phyloP scores from a whole-genome alignment of 2,888 invertebrate genomes.

The Iphiclides podalirius region DNA sequence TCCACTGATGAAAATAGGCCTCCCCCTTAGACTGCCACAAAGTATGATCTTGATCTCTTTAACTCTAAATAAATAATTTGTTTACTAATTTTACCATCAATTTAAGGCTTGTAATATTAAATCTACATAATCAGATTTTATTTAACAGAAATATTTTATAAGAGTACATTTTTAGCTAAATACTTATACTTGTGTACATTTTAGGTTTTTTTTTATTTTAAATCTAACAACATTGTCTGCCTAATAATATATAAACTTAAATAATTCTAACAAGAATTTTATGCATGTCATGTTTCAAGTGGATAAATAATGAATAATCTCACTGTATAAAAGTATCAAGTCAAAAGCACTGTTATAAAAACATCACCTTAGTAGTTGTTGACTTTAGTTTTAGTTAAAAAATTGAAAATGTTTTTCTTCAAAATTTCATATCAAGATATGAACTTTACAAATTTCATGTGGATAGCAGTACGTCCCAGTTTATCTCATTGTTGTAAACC shows the following conservation, averaged over 20 bases:
- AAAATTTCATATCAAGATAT: neutral
- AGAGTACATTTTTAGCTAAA: constrained; percentile 15
- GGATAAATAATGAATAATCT: constrained; percentile 17
- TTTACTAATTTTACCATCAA: constrained; percentile 1
- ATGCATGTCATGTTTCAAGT: constrained; percentile 9
- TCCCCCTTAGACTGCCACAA: no score
- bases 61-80: constrained; percentile 7
- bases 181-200: constrained; percentile 15
- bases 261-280: constrained; percentile 12
- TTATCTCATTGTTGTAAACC: constrained; percentile 92
- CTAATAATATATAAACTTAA: constrained; percentile 11
- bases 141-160: constrained; percentile 7
- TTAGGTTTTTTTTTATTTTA: constrained; percentile 14
- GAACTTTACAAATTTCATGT: constrained; percentile 38
- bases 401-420: neutral
- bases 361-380: constrained; percentile 7
- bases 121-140: constrained; percentile 10
- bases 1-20: no score
- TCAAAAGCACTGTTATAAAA: constrained; percentile 15
- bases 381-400: neutral
- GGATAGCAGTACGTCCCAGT: constrained; percentile 84
- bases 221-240: constrained; percentile 6
- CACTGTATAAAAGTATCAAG: constrained; percentile 23
- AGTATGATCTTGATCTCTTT: no score
- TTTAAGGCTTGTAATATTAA: neutral